Evolutionary conservation across 2,113 vertebrate species (phyloP), one percentile per base, ranked within the genome.

Genomic region (Anser brachyrhynchus): DNA sequence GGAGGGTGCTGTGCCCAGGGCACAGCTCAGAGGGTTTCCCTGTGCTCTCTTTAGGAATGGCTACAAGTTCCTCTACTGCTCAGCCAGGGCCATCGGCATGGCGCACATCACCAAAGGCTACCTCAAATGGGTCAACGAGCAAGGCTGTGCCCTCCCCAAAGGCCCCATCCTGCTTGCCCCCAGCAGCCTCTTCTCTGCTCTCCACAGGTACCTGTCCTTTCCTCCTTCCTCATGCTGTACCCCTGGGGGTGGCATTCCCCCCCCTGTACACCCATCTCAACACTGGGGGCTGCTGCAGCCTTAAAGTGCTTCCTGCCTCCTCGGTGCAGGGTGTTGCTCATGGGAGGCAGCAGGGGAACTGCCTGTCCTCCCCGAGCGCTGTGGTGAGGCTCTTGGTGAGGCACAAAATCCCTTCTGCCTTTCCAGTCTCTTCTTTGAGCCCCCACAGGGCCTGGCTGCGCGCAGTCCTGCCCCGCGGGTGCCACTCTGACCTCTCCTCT

Each of bases 11-110:
- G 7, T 37, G 76, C 19, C 8, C 8, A 21, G 46, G 25, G 11
- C 39, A 8, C 39, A 35, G 66, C 78, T 88, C 71, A 41, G 71
- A 52, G 25, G 14, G 5, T 5, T 33, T 92, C 62, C 43, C 43
- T 92, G 39, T 69, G 22, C 49, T 80, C 31, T 78, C 69, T 58
- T 57, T 90, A 99, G 99, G 97, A 99, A 99, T 3, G 99, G 99
- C 62, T 99, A 99, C 95, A 99, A 99, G 96, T 99, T 99, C 97
- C 98, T 99, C 85, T 99, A 99, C 93, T 99, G 99, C 91, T 99
- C 99, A 0, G 99, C 99, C 2, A 98, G 99, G 79, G 98, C 99
- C 2, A 99, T 99, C 1, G 99, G 99, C 90, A 98, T 99, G 99
- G 98, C 99, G 0, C 98, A 98, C 88, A 98, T 99, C 97, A 99